phyloP scores from a whole-genome alignment of 2,797 vertebrate genomes.

The Pyrocephalus nanus region DNA sequence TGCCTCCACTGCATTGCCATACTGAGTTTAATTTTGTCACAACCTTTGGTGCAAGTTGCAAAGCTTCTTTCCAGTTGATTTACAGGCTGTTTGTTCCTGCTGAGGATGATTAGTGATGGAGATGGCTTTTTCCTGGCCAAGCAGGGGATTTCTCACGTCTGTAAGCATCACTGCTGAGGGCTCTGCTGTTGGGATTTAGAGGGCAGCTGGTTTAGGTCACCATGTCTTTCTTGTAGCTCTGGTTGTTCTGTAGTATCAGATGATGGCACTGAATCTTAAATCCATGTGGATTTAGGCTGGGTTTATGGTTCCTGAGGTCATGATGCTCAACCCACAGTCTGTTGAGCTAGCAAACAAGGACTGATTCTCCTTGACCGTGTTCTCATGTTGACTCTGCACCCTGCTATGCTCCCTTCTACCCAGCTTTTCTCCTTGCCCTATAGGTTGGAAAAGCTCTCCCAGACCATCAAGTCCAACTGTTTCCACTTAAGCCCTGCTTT shows the following conservation, averaged over 20 bases:
- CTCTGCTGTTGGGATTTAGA: neutral
- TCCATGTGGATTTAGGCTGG: neutral
- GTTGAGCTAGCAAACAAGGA: neutral
- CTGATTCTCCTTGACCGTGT: neutral
- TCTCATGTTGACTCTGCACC: neutral
- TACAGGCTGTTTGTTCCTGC: slow-evolving; percentile 3
- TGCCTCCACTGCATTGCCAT: neutral
- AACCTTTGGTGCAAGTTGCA: slow-evolving; percentile 2
- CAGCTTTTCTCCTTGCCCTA: neutral
- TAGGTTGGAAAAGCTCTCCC: neutral
- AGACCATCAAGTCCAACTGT: fast-evolving
- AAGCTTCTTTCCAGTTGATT: neutral
- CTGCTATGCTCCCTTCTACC: neutral
- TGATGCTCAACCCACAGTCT: neutral
- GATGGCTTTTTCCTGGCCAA: neutral
- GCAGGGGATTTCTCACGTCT: neutral
- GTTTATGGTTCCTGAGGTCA: neutral
- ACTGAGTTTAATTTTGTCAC: neutral
- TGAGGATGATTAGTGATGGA: neutral
- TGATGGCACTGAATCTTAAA: neutral
- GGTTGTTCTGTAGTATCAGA: neutral
- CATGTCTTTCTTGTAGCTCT: neutral
- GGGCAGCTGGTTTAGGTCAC: neutral
- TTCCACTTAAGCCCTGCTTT: too few species aligned
- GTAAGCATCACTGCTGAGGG: neutral